Base-by-base conservation (phyloP, 2,113 vertebrate species). In the Piaya cayana region DNA sequence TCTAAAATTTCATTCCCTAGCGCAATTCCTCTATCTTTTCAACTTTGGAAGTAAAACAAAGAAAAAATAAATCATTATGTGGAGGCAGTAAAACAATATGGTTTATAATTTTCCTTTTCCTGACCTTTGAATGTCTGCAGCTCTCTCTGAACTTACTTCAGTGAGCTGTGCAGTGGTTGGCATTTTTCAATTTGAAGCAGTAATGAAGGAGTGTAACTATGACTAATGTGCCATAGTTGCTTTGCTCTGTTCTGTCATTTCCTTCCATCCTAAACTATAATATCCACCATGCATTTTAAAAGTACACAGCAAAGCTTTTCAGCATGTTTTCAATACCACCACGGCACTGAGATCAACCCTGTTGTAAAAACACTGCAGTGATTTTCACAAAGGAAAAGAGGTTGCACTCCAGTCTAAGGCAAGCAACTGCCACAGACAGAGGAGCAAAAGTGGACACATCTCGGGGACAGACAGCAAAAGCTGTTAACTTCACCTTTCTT, bases 181-280 rank as follows among this genome's bases (percentile, higher is more conserved):
- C 94, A 97, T 98, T 97, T 97, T 96, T 97, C 97, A 97, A 82
- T 96, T 96, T 88, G 96, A 89, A 92, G 92, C 92, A 83, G 86
- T 94, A 97, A 96, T 92, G 95, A 96, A 96, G 94, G 86, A 93
- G 93, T 89, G 88, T 82, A 95, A 94, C 93, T 92, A 86, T 94
- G 94, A 96, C 87, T 95, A 96, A 96, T 93, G 82, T 69, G 64
- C 68, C 32, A 5, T 43, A 65, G 90, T 74, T 52, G 71, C 59
- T 78, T 50, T 75, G 74, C 86, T 88, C 70, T 90, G 30, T 79
- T 74, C 90, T 93, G 92, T 74, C 49, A 64, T 92, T 95, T 95
- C 77, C 88, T 93, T 83, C 72, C 75, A 63, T 86, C 74, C 91
- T 70, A 84, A 86, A 52, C 3, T 3, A 49, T 30, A 79, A 78